Percentiles rank a stretch among this genome's conserved stretches.
Evolutionary conservation across 2,888 invertebrate genomes (phyloP).

Genomic region (Pomacea canaliculata): DNA sequence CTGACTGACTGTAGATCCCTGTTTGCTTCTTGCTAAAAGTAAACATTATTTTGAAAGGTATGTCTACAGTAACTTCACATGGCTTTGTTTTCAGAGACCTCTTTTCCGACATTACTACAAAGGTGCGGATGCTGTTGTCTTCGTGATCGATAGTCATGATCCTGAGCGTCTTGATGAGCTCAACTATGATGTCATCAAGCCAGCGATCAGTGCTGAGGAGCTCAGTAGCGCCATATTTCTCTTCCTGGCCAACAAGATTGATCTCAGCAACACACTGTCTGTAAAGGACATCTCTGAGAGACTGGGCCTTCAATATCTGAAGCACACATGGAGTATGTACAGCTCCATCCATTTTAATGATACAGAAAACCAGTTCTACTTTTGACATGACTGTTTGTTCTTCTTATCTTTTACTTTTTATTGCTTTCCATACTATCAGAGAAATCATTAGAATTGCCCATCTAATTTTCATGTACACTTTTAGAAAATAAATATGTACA

Average conservation of each 20-base stretch:
- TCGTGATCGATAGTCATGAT: constrained; percentile 60
- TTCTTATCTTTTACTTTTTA: no score
- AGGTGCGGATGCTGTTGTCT: constrained; percentile 62
- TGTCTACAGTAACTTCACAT: no score
- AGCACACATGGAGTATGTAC: constrained; percentile 57
- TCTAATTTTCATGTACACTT: neutral
- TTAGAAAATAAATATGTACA: no score
- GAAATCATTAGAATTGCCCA: neutral
- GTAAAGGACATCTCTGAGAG: constrained; percentile 51
- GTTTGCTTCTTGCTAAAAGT: no score
- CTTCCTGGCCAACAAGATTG: constrained; percentile 60
- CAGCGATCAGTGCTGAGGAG: constrained; percentile 56
- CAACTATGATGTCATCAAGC: constrained; percentile 60
- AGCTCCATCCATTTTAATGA: no score
- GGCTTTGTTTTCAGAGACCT: constrained; percentile 47
- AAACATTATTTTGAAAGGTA: no score
- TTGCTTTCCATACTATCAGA: neutral
- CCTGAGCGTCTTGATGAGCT: constrained; percentile 56
- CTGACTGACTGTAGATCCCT: neutral
- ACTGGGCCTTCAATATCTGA: constrained; percentile 49
- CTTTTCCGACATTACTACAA: constrained; percentile 62
- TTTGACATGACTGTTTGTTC: no score
- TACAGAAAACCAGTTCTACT: no score
- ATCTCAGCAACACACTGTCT: constrained; percentile 49
- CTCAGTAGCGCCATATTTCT: constrained; percentile 53